phyloP scores from a whole-genome alignment of 1,140 invertebrate genomes.

The Zaprionus gabonicus region DNA sequence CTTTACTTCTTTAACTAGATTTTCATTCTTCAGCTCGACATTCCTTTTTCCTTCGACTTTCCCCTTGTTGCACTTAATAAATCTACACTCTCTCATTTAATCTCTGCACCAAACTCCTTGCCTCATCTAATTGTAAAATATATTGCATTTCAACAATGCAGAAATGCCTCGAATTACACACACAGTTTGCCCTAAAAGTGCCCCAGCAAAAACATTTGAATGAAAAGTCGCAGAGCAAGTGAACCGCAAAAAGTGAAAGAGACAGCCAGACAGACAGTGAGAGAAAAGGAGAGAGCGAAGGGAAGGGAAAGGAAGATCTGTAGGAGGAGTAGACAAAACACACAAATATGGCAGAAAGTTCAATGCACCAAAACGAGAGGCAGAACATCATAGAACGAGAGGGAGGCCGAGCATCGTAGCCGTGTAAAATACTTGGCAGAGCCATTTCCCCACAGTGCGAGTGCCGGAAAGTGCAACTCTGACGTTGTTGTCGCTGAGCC shows the following conservation, averaged over 20 bases:
- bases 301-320: neutral
- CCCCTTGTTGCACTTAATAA: neutral
- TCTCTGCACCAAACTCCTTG: neutral
- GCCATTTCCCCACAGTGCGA: conserved; percentile 51
- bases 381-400: neutral
- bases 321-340: neutral
- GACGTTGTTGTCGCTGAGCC: conserved; percentile 41
- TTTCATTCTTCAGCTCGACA: neutral
- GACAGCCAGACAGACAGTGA: conserved; percentile 8
- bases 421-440: conserved; percentile 53
- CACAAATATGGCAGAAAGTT: conserved; percentile 20
- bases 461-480: conserved; percentile 62
- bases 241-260: conserved; percentile 36
- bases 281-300: neutral
- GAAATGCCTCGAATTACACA: conserved; percentile 40
- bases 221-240: conserved; percentile 39
- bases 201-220: conserved; percentile 19
- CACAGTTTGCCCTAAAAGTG: conserved; percentile 36
- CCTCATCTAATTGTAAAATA: conserved; percentile 9
- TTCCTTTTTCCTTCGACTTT: neutral
- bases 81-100: neutral
- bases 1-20: too few species aligned
- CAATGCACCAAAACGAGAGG: conserved; percentile 47
- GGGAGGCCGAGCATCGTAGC: conserved; percentile 20
- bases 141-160: conserved; percentile 26